phyloP scores from a whole-genome alignment of 2,797 vertebrate genomes.

The Rhincodon typus region DNA sequence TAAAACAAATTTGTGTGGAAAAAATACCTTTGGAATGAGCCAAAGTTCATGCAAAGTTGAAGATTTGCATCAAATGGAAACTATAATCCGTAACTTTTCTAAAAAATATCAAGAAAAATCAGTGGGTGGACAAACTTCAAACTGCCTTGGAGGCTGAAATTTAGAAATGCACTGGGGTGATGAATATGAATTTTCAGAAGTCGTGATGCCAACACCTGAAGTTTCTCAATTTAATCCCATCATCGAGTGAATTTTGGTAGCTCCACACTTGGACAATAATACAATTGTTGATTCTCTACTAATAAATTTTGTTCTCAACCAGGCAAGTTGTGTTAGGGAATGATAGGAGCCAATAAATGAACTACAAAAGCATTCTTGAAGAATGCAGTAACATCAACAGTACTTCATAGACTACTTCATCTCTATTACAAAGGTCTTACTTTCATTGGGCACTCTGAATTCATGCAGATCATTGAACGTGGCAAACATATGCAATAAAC shows the following conservation, averaged over 20 bases:
- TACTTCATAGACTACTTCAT: constrained; percentile 16
- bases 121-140: not conserved
- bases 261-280: not conserved
- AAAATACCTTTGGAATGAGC: not conserved
- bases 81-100: not conserved
- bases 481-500: not conserved
- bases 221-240: not conserved
- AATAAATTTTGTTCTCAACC: not conserved
- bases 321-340: not conserved
- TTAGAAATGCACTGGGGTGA: not conserved
- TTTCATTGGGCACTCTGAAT: constrained; percentile 13
- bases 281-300: not conserved
- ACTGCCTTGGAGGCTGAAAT: not conserved
- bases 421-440: not conserved
- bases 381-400: not conserved
- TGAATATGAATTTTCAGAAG: not conserved
- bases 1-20: not conserved
- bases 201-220: not conserved
- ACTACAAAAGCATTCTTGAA: not conserved
- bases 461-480: not conserved
- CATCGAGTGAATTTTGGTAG: not conserved
- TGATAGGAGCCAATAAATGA: not conserved
- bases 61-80: not conserved
- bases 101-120: not conserved
- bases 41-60: not conserved